Evolutionary conservation across 2,888 invertebrate genomes (phyloP).

Genomic region (Chaetoderma sp.): DNA sequence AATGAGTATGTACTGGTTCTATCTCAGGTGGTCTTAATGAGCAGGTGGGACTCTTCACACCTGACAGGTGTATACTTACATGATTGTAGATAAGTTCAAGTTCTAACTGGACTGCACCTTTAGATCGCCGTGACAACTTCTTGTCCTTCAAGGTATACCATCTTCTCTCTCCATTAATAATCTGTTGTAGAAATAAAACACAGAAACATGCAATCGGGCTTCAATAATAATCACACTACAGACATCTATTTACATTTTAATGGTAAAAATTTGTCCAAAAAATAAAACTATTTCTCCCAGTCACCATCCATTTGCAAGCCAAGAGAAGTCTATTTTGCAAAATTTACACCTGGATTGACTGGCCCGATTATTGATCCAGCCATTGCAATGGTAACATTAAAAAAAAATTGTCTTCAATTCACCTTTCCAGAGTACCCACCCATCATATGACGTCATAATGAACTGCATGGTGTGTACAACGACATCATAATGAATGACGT

Average conservation of each 20-base stretch:
- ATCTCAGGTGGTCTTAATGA: background rate
- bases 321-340: too few species aligned
- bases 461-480: too few species aligned
- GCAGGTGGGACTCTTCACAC: background rate
- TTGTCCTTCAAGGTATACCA: slow-evolving; percentile 98
- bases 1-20: background rate
- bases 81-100: slow-evolving; percentile 94
- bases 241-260: background rate
- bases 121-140: slow-evolving; percentile 89
- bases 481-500: too few species aligned
- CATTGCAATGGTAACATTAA: too few species aligned
- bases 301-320: too few species aligned
- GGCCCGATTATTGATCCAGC: too few species aligned
- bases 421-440: too few species aligned
- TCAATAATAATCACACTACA: background rate
- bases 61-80: slow-evolving; percentile 74
- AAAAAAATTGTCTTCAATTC: too few species aligned
- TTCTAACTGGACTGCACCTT: slow-evolving; percentile 94
- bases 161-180: slow-evolving; percentile 89
- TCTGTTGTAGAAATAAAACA: slow-evolving; percentile 40
- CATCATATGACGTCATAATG: too few species aligned
- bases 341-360: too few species aligned
- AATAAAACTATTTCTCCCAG: background rate
- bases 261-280: background rate
- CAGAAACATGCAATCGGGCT: background rate